Percentiles rank a stretch among this genome's conserved stretches.
These are phyloP conservation scores for Enteromius trimaculatus DNA, from an alignment of 2,797 vertebrate species.

Conservation along the genomic window DNA sequence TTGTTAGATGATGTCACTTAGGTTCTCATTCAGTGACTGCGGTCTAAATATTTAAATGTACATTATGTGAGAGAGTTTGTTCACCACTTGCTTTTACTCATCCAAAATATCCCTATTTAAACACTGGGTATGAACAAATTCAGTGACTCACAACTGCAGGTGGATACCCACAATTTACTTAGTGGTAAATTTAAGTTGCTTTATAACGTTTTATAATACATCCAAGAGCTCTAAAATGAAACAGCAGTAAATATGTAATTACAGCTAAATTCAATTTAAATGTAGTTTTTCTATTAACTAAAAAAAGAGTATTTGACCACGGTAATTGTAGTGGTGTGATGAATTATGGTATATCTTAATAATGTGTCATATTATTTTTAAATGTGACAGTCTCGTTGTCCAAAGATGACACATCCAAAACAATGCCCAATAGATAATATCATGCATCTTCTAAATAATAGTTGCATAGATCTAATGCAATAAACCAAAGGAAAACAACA, in stretches of 20 bases:
- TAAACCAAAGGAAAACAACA: background rate
- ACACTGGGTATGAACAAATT: constrained; percentile 1
- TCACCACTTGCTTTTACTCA: constrained; percentile 12
- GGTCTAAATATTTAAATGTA: constrained; percentile 13
- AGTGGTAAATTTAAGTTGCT: background rate
- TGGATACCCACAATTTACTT: constrained; percentile 5
- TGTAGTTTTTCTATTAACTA: background rate
- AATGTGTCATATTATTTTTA: background rate
- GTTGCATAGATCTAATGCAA: background rate
- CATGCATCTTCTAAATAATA: background rate
- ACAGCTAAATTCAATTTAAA: background rate
- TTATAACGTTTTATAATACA: background rate
- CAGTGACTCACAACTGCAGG: background rate
- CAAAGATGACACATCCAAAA: background rate
- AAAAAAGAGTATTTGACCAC: background rate
- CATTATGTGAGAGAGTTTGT: constrained; percentile 1
- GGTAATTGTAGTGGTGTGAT: background rate
- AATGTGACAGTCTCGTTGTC: background rate
- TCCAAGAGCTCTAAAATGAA: constrained; percentile 11
- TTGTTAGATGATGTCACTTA: background rate
- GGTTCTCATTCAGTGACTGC: constrained; percentile 2
- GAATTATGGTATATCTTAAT: background rate
- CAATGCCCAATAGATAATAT: background rate
- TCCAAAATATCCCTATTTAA: constrained; percentile 21
- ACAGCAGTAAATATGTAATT: background rate